phyloP scores from a whole-genome alignment of 1,140 invertebrate genomes.

The Ctenoplectra terminalis region DNA sequence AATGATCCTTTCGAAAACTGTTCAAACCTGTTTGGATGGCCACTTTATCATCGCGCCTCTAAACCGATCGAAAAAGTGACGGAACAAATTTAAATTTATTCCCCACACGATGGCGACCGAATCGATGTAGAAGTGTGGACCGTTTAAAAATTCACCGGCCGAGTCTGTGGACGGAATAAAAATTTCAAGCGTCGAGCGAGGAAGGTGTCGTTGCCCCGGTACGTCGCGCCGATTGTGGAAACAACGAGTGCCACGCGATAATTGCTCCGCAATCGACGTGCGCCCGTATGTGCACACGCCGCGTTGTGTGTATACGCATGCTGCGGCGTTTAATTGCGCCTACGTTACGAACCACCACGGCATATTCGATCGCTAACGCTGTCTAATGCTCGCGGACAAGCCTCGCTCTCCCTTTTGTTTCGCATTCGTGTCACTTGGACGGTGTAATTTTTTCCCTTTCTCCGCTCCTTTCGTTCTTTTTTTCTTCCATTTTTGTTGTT shows the following conservation, averaged over 20 bases:
- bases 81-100: constrained; percentile 27
- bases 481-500: not conserved
- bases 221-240: constrained; percentile 33
- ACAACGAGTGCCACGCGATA: constrained; percentile 54
- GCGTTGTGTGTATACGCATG: not conserved
- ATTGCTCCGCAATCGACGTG: constrained; percentile 54
- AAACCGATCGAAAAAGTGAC: not conserved
- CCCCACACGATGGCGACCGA: not conserved
- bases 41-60: not conserved
- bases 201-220: constrained; percentile 1
- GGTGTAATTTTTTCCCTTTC: not conserved
- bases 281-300: constrained; percentile 15
- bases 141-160: constrained; percentile 24
- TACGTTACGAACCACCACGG: constrained; percentile 23
- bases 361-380: constrained; percentile 41
- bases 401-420: constrained; percentile 41
- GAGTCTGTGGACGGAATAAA: not conserved
- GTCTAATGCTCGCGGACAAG: constrained; percentile 52
- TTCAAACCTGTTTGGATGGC: no score
- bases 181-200: not conserved
- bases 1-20: no score
- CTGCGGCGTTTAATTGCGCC: constrained; percentile 49
- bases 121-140: not conserved
- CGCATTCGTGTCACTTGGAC: not conserved
- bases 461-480: not conserved